These are phyloP conservation scores for Drosophila mettleri DNA, from an alignment of 2,888 invertebrate species.

Conservation along the genomic window DNA sequence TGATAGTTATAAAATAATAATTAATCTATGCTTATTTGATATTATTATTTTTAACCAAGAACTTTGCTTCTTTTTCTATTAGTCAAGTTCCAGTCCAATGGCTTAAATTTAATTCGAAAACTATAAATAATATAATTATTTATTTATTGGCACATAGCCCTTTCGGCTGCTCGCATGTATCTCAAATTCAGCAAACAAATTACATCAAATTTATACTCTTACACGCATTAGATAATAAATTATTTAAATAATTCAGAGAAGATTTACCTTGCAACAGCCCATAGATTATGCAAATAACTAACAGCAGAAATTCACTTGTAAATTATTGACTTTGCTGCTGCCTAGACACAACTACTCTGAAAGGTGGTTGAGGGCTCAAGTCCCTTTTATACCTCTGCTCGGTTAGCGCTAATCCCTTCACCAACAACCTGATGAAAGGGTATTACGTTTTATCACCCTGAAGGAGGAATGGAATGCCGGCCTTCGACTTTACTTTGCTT, in stretches of 20 bases:
- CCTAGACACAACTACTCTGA: background rate
- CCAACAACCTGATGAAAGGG: background rate
- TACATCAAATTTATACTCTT: background rate
- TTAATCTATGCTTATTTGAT: too few relatives aligned
- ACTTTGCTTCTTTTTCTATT: too few relatives aligned
- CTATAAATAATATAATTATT: too few relatives aligned
- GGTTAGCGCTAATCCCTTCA: background rate
- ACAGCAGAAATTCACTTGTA: slow-evolving; percentile 1
- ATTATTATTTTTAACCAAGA: too few relatives aligned
- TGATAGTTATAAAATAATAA: too few relatives aligned
- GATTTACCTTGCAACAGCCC: slow-evolving; percentile 1
- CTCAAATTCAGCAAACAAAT: background rate
- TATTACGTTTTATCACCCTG: background rate
- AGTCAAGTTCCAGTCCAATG: too few relatives aligned
- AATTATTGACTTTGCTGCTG: slow-evolving; percentile 1
- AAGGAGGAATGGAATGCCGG: background rate
- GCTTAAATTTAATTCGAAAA: too few relatives aligned
- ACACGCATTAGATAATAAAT: background rate
- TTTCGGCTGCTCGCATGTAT: too few relatives aligned
- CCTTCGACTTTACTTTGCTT: background rate
- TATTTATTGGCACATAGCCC: too few relatives aligned
- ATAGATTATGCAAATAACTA: background rate
- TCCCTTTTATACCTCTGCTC: background rate
- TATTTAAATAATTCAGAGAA: too few relatives aligned
- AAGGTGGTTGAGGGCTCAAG: background rate